These are phyloP conservation scores for Aphidius gifuensis DNA, from an alignment of 1,140 invertebrate genomes.

Conservation along the genomic window DNA sequence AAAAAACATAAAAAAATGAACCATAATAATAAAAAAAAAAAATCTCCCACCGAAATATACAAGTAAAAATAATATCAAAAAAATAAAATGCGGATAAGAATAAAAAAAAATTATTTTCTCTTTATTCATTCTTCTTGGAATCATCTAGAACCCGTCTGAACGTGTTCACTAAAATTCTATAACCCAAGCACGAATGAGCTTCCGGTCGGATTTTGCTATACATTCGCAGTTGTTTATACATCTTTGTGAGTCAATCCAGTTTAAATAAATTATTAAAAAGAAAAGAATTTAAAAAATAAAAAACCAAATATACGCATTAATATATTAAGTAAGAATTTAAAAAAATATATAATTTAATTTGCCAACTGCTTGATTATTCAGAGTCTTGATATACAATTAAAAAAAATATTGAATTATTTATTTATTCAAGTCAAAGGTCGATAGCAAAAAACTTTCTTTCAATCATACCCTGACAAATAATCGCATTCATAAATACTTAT, in stretches of 20 bases:
- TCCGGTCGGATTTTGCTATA: constrained; percentile 15
- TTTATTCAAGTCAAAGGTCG: too few species aligned
- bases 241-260: too few species aligned
- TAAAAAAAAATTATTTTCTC: background rate
- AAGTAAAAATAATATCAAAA: background rate
- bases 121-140: constrained; percentile 12
- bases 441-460: too few species aligned
- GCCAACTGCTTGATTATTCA: too few species aligned
- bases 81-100: background rate
- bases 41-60: background rate
- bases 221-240: background rate
- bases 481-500: too few species aligned
- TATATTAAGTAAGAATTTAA: too few species aligned
- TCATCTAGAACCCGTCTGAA: constrained; percentile 17
- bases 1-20: background rate
- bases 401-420: too few species aligned
- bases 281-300: background rate
- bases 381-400: too few species aligned
- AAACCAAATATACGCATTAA: too few species aligned
- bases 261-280: too few species aligned
- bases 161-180: constrained; percentile 6
- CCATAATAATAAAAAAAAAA: background rate
- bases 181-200: constrained; percentile 16
- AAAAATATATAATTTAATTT: too few species aligned
- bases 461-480: too few species aligned